Percentiles rank a stretch among this genome's conserved stretches.
Conservation (phyloP, 2,888 invertebrate genomes). For the Trisateles emortualis region DNA sequence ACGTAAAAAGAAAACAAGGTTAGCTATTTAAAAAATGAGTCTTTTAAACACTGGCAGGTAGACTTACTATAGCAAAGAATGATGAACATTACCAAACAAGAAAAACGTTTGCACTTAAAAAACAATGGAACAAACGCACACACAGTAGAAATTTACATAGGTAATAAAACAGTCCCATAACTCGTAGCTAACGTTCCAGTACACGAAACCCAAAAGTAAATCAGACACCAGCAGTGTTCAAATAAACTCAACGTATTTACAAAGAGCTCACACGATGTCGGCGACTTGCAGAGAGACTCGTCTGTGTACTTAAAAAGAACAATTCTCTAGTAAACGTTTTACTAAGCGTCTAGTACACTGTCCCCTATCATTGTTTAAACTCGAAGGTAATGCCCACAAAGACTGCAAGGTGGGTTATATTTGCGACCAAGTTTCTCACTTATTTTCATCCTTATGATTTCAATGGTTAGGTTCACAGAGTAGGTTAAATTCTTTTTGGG, state of each 20-base stretch:
- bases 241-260: conserved; percentile 69
- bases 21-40: too few relatives aligned
- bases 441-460: conserved; percentile 20
- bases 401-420: conserved; percentile 9
- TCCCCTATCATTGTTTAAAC: conserved; percentile 47
- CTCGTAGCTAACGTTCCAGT: conserved; percentile 47
- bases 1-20: too few relatives aligned
- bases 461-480: conserved; percentile 35
- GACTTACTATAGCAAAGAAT: neutral
- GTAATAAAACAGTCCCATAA: conserved; percentile 53
- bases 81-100: conserved; percentile 1
- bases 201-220: conserved; percentile 61
- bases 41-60: neutral
- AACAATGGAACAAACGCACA: conserved; percentile 28
- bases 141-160: conserved; percentile 47
- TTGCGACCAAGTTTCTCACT: conserved; percentile 7
- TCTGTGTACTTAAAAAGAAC: conserved; percentile 70
- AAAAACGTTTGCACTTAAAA: conserved; percentile 28
- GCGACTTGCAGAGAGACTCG: conserved; percentile 61
- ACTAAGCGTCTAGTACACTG: conserved; percentile 53
- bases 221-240: conserved; percentile 59
- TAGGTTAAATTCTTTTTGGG: conserved; percentile 49
- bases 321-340: conserved; percentile 68
- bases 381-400: conserved; percentile 25
- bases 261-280: conserved; percentile 65